Evolutionary conservation across 2,113 vertebrate genomes (phyloP).

Genomic region (Pontoporia blainvillei): DNA sequence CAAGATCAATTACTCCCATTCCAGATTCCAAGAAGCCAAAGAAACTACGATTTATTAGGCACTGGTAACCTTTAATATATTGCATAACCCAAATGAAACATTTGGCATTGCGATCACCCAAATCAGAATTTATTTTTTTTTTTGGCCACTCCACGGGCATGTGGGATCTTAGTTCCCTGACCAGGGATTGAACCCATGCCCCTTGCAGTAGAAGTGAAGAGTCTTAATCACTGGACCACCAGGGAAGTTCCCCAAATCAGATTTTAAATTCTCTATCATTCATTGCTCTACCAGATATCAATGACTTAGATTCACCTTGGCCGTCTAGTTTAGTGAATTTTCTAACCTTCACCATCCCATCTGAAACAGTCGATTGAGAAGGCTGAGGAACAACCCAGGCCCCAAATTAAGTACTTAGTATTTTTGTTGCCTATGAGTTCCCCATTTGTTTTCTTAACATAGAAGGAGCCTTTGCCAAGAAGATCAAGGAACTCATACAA

Average conservation of each 20-base stretch:
- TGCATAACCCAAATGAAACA: not conserved
- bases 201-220: no score
- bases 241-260: not conserved
- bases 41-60: not conserved
- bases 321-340: not conserved
- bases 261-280: not conserved
- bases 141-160: no score
- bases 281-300: not conserved
- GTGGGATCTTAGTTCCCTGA: no score
- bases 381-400: not conserved
- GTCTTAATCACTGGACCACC: no score
- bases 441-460: not conserved
- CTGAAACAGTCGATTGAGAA: not conserved
- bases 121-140: not conserved
- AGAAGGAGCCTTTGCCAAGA: not conserved
- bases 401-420: not conserved
- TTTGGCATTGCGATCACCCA: not conserved
- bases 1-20: not conserved
- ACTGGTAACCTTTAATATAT: not conserved
- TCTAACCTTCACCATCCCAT: not conserved
- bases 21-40: not conserved
- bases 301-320: not conserved
- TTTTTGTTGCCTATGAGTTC: not conserved
- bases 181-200: no score
- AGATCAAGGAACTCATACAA: not conserved